Percentiles rank a stretch among this genome's conserved stretches.
Evolutionary conservation across 2,113 vertebrate genomes (phyloP).

Genomic region (Scortum barcoo): DNA sequence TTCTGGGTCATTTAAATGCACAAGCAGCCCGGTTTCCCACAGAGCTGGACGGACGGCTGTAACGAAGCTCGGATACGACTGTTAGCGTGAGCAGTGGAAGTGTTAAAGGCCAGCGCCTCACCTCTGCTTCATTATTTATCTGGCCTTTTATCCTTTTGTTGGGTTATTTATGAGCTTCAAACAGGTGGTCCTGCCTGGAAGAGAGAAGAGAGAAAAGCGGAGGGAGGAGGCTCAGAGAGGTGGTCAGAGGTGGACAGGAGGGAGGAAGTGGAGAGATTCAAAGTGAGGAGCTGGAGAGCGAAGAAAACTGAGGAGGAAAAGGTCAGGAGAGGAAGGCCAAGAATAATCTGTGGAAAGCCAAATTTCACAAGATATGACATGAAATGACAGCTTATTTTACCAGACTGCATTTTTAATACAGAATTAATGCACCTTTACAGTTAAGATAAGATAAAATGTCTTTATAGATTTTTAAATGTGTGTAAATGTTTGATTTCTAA

Average conservation of each 20-base stretch:
- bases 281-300: neutral
- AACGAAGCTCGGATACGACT: neutral
- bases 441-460: no score
- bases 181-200: constrained; percentile 49
- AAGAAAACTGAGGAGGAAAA: neutral
- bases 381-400: neutral
- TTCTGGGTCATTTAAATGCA: constrained; percentile 18
- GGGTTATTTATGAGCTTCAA: constrained; percentile 71
- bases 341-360: neutral
- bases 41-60: neutral
- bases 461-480: no score
- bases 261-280: neutral
- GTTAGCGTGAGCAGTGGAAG: constrained; percentile 11
- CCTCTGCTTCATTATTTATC: constrained; percentile 67
- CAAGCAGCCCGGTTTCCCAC: neutral
- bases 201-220: neutral
- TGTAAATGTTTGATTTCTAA: no score
- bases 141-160: constrained; percentile 69
- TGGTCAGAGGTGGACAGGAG: constrained; percentile 1
- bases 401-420: neutral
- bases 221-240: neutral
- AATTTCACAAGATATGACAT: no score
- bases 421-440: no score
- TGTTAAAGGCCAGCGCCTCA: constrained; percentile 53
- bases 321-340: neutral